phyloP scores from a whole-genome alignment of 2,888 invertebrate genomes.

The Pimpla rufipes region DNA sequence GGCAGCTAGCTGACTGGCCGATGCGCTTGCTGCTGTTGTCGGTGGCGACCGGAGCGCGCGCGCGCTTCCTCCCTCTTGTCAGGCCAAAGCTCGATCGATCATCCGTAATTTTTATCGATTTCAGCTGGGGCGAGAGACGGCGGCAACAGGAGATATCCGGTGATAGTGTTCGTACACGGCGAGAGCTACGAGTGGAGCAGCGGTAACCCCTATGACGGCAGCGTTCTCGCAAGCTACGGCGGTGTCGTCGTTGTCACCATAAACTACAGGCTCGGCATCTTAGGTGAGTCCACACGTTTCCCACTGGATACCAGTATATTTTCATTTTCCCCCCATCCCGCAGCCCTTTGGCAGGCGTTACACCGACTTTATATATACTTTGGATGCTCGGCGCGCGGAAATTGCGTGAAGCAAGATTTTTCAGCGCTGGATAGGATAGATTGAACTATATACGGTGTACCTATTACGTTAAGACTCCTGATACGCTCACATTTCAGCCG shows the following conservation, averaged over 20 bases:
- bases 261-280: constrained; percentile 93
- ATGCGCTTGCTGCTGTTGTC: constrained; percentile 30
- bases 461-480: constrained; percentile 3
- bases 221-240: constrained; percentile 97
- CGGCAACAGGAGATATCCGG: constrained; percentile 90
- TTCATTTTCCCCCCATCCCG: constrained; percentile 1
- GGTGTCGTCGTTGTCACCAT: constrained; percentile 95
- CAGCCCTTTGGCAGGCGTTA: not conserved
- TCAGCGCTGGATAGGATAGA: constrained; percentile 3
- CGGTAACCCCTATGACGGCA: constrained; percentile 99
- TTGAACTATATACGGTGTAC: constrained; percentile 27
- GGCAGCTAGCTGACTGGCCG: constrained; percentile 6
- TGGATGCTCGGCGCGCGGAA: not conserved
- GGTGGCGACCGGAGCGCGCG: not conserved
- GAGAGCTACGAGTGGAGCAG: constrained; percentile 99
- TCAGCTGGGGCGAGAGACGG: constrained; percentile 77
- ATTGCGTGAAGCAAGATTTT: constrained; percentile 28
- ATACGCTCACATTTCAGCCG: constrained; percentile 20
- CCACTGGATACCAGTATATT: constrained; percentile 3
- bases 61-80: constrained; percentile 9
- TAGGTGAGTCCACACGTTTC: constrained; percentile 88
- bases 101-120: constrained; percentile 77
- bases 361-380: not conserved
- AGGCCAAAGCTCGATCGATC: constrained; percentile 74
- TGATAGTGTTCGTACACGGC: constrained; percentile 97